phyloP scores from a whole-genome alignment of 2,797 vertebrate species.

The Echeneis naucrates region DNA sequence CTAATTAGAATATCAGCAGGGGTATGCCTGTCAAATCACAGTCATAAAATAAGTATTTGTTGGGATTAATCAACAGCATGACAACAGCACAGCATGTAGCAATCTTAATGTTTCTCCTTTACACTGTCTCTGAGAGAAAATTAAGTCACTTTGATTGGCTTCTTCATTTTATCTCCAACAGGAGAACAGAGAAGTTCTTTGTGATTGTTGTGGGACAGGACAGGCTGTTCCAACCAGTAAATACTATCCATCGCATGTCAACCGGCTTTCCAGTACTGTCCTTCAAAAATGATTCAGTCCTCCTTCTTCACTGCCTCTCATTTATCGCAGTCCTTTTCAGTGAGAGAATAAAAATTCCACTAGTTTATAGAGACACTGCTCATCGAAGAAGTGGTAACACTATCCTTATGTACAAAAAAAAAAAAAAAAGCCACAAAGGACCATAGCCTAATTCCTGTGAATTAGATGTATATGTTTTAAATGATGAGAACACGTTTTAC shows the following conservation, averaged over 20 bases:
- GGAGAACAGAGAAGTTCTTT: constrained; percentile 57
- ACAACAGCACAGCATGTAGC: constrained; percentile 64
- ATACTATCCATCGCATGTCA: constrained; percentile 44
- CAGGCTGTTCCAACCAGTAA: constrained; percentile 48
- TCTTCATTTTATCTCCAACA: constrained; percentile 58
- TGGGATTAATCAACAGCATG: constrained; percentile 58
- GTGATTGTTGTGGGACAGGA: constrained; percentile 55
- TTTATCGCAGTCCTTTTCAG: constrained; percentile 66
- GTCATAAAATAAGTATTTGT: constrained; percentile 65
- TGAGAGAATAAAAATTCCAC: constrained; percentile 49
- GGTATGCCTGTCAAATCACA: constrained; percentile 67
- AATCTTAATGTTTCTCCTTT: constrained; percentile 59
- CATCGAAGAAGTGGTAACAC: constrained; percentile 61
- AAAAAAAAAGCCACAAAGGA: constrained; percentile 58
- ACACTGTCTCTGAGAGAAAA: constrained; percentile 62
- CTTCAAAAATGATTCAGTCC: constrained; percentile 51
- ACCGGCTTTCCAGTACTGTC: constrained; percentile 52
- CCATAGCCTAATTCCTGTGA: constrained; percentile 60
- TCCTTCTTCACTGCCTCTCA: constrained; percentile 41
- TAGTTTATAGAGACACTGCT: constrained; percentile 59
- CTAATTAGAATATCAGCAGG: constrained; percentile 65
- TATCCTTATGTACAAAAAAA: constrained; percentile 57
- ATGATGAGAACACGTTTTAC: constrained; percentile 51
- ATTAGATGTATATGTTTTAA: constrained; percentile 60
- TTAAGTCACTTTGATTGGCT: constrained; percentile 59